Conservation (phyloP, 2,797 vertebrate species). For the Myotis vivesi region DNA sequence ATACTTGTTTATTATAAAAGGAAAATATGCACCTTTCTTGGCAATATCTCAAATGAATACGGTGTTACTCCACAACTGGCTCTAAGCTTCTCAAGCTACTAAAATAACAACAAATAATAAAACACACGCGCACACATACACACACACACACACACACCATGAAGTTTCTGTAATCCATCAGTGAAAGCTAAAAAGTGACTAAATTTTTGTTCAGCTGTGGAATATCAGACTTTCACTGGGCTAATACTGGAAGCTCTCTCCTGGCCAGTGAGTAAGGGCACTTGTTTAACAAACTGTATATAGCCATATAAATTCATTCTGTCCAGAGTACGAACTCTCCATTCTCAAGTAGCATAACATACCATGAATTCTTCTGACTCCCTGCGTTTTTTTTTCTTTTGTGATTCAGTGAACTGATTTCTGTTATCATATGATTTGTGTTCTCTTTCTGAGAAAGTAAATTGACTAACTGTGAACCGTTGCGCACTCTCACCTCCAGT, state of each 20-base stretch:
- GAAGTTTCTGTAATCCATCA: neutral
- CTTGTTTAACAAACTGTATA: neutral
- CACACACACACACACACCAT: neutral
- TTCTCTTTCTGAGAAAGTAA: neutral
- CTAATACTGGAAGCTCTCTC: neutral
- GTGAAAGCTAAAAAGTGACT: neutral
- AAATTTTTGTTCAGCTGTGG: neutral
- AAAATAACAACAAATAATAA: neutral
- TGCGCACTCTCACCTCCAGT: rapidly evolving
- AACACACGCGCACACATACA: no score
- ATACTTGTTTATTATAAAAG: neutral
- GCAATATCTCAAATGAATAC: neutral
- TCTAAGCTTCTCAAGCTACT: neutral
- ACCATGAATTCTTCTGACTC: neutral
- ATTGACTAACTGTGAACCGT: neutral
- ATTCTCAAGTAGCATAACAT: neutral
- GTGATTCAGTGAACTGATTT: neutral
- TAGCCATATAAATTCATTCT: neutral
- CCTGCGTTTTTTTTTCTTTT: neutral
- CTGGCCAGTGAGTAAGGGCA: neutral
- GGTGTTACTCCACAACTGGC: neutral
- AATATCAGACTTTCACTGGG: neutral
- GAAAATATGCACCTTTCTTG: neutral
- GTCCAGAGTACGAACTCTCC: neutral
- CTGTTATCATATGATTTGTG: neutral